These are phyloP conservation scores for Euspilapteryx auroguttella DNA, from an alignment of 2,888 invertebrate species.

Conservation along the genomic window DNA sequence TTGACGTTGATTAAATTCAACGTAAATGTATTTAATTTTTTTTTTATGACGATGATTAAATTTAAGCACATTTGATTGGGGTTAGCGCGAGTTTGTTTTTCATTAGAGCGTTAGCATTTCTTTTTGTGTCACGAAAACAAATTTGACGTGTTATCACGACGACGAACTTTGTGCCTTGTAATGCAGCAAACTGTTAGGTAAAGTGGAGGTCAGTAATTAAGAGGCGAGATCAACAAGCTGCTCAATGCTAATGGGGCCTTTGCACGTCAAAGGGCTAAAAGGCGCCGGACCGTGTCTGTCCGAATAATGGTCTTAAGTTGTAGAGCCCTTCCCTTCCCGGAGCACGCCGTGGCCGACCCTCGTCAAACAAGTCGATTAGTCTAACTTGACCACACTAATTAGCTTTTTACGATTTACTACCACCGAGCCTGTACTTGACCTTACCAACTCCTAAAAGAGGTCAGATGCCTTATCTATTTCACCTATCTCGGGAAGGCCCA, in stretches of 20 bases:
- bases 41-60: no score
- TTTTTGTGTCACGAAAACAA: no score
- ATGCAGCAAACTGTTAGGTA: constrained; percentile 16
- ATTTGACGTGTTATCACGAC: no score
- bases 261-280: constrained; percentile 55
- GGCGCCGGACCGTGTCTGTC: constrained; percentile 52
- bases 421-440: background rate
- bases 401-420: constrained; percentile 30
- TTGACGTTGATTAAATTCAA: no score
- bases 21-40: no score
- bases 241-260: constrained; percentile 53
- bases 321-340: no score
- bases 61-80: no score
- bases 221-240: constrained; percentile 50
- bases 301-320: constrained; percentile 37
- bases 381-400: constrained; percentile 38
- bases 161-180: no score
- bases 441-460: no score
- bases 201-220: constrained; percentile 50
- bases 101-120: background rate
- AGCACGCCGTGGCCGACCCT: constrained; percentile 33
- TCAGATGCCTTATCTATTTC: no score
- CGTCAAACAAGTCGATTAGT: constrained; percentile 54
- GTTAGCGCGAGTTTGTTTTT: no score
- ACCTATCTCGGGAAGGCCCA: no score